These are phyloP conservation scores for Drosophila equinoxialis DNA, from an alignment of 1,140 invertebrate genomes.

Conservation along the genomic window DNA sequence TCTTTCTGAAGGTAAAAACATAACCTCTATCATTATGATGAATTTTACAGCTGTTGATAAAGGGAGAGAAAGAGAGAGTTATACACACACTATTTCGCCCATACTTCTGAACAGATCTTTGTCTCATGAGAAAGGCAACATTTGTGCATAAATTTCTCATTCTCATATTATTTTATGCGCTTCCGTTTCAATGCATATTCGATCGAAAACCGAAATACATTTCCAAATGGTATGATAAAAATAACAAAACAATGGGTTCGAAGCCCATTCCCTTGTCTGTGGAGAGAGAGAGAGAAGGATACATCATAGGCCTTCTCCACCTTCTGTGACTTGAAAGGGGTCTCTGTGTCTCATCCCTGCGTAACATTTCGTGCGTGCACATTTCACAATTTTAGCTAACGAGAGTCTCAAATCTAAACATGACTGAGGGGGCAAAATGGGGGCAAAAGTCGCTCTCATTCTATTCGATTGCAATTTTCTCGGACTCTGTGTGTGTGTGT, in stretches of 20 bases:
- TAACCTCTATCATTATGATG: conserved; percentile 63
- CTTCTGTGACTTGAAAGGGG: background rate
- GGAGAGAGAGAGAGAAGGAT: conserved; percentile 32
- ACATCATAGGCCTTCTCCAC: conserved; percentile 18
- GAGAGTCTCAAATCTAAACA: conserved; percentile 49
- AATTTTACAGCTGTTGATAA: conserved; percentile 48
- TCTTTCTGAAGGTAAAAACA: conserved; percentile 88
- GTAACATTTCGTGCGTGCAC: conserved; percentile 66
- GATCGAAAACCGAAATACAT: conserved; percentile 69
- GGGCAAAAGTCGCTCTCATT: conserved; percentile 37
- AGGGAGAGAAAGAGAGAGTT: conserved; percentile 21
- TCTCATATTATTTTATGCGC: conserved; percentile 74
- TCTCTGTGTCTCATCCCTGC: conserved; percentile 20
- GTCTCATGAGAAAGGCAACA: conserved; percentile 71
- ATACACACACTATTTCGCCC: background rate
- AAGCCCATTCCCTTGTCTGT: background rate
- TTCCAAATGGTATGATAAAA: conserved; percentile 31
- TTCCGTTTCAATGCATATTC: conserved; percentile 73
- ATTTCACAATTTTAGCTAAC: conserved; percentile 76
- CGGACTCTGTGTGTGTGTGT: conserved; percentile 35
- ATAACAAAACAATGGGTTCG: conserved; percentile 25
- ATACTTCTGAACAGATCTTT: background rate
- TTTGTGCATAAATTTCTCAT: conserved; percentile 66
- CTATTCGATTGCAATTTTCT: conserved; percentile 55
- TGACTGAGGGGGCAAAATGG: background rate